Evolutionary conservation across 2,797 vertebrate genomes (phyloP).

Genomic region (Huso huso): DNA sequence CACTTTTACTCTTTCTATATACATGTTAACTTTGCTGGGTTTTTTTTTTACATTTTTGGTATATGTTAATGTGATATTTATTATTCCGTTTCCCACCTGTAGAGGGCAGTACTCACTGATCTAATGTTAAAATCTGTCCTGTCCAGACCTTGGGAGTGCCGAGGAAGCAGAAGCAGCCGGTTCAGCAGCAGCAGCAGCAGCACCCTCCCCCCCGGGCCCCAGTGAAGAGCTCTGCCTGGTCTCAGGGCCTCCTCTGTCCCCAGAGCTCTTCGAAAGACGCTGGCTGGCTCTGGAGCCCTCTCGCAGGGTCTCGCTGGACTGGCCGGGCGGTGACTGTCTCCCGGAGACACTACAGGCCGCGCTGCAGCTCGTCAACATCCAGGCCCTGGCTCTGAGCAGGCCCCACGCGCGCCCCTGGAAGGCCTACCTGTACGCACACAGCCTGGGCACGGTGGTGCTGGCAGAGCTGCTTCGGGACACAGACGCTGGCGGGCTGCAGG

Average conservation of each 20-base stretch:
- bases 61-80: background rate
- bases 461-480: slow-evolving; percentile 62
- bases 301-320: slow-evolving; percentile 46
- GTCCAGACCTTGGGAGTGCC: background rate
- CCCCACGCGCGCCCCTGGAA: slow-evolving; percentile 71
- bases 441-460: slow-evolving; percentile 61
- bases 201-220: slow-evolving; percentile 10
- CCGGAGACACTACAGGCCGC: slow-evolving; percentile 73
- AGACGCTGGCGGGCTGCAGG: slow-evolving; percentile 38
- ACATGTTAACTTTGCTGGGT: background rate
- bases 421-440: slow-evolving; percentile 77
- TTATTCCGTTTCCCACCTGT: background rate
- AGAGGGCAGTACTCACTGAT: no score
- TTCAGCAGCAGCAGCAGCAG: slow-evolving; percentile 9
- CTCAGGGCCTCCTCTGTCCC: slow-evolving; percentile 57
- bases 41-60: background rate
- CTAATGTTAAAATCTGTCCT: background rate
- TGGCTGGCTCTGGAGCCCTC: slow-evolving; percentile 63
- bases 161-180: background rate
- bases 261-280: slow-evolving; percentile 76
- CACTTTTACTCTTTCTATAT: no score
- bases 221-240: slow-evolving; percentile 35
- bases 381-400: slow-evolving; percentile 80
- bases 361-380: slow-evolving; percentile 80
- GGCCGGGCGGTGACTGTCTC: slow-evolving; percentile 42